phyloP scores from a whole-genome alignment of 2,888 invertebrate genomes.

The Nemotelus nigrinus region DNA sequence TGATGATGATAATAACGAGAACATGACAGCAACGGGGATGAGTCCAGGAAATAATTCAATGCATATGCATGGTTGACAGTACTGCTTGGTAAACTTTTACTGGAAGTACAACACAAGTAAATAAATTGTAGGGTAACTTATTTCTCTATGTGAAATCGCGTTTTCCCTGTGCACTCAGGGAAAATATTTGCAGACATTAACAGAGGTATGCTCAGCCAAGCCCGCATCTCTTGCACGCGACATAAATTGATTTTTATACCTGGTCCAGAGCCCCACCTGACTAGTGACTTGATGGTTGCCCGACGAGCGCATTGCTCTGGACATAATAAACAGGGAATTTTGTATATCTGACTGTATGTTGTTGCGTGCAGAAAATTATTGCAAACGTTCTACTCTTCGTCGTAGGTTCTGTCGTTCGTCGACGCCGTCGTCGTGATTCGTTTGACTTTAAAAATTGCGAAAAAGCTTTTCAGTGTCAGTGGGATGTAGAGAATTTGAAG shows the following conservation, averaged over 20 bases:
- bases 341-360: not conserved
- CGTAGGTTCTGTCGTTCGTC: not conserved
- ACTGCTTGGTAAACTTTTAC: not conserved
- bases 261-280: conserved; percentile 33
- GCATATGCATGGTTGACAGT: not conserved
- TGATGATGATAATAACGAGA: not conserved
- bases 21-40: no score
- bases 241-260: conserved; percentile 35
- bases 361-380: not conserved
- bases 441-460: conserved; percentile 26
- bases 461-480: conserved; percentile 44
- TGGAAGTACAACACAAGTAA: conserved; percentile 20
- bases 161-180: conserved; percentile 10
- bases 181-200: conserved; percentile 34
- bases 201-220: conserved; percentile 31
- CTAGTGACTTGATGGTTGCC: conserved; percentile 3
- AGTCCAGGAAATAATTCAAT: not conserved
- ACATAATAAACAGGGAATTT: not conserved
- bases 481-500: conserved; percentile 43
- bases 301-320: not conserved
- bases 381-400: not conserved
- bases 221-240: conserved; percentile 38
- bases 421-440: not conserved
- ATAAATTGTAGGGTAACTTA: conserved; percentile 33
- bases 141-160: conserved; percentile 6